These are phyloP conservation scores for Cataglyphis altisquamis DNA, from an alignment of 2,888 invertebrate genomes.

Conservation along the genomic window DNA sequence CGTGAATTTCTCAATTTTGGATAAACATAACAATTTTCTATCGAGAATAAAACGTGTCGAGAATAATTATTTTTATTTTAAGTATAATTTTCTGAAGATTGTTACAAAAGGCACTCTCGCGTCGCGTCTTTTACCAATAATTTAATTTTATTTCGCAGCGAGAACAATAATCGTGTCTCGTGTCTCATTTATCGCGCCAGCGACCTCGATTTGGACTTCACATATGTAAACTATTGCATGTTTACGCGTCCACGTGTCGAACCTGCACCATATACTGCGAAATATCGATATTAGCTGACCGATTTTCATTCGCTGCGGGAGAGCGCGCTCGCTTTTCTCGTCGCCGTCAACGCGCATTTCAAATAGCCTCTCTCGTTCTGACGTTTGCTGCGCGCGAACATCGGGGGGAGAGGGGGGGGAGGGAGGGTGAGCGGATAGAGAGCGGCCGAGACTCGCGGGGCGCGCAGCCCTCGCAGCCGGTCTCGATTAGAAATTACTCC, in stretches of 20 bases:
- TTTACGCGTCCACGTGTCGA: constrained; percentile 16
- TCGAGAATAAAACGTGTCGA: neutral
- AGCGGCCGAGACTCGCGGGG: constrained; percentile 45
- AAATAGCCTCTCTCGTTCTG: constrained; percentile 40
- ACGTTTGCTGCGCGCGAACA: constrained; percentile 19
- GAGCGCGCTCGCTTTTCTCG: constrained; percentile 62
- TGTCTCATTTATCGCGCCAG: constrained; percentile 12
- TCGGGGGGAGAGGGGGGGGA: neutral
- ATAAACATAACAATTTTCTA: neutral
- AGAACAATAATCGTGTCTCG: neutral
- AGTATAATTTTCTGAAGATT: neutral
- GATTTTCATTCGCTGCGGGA: constrained; percentile 64
- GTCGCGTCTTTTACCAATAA: neutral
- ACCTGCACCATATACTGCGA: neutral
- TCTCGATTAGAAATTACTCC: constrained; percentile 78
- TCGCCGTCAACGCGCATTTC: constrained; percentile 56
- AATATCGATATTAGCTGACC: constrained; percentile 68
- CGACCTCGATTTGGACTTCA: constrained; percentile 40
- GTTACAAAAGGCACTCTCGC: neutral
- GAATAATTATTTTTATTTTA: neutral
- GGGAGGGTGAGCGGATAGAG: constrained; percentile 18
- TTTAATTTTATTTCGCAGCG: constrained; percentile 11
- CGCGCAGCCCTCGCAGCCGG: constrained; percentile 53
- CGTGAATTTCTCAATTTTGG: neutral
- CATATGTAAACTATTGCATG: constrained; percentile 16